phyloP scores from a whole-genome alignment of 2,113 vertebrate species.

The Rafetus swinhoei region DNA sequence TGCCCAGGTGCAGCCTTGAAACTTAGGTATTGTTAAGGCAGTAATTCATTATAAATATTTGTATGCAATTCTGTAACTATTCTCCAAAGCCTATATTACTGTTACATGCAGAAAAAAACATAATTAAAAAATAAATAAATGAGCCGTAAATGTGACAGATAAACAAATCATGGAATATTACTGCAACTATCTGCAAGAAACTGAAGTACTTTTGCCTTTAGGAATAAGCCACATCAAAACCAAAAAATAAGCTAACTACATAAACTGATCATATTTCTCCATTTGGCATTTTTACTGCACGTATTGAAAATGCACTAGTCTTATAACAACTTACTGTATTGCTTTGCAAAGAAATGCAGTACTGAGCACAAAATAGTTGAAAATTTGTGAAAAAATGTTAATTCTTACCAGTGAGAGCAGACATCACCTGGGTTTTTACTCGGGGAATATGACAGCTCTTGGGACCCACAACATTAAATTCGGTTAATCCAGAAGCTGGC shows the following conservation, averaged over 20 bases:
- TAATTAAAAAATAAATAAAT: not conserved
- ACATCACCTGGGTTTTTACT: not conserved
- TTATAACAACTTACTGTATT: accelerated
- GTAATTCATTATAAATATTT: not conserved
- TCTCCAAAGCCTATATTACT: not conserved
- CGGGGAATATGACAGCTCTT: not conserved
- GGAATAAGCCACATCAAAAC: not conserved
- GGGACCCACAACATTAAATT: not conserved
- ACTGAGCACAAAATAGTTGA: not conserved
- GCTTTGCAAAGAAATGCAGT: accelerated
- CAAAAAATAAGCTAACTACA: not conserved
- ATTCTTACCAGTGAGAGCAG: conserved; percentile 55
- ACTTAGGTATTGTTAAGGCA: not conserved
- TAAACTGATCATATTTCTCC: not conserved
- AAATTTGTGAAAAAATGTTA: not conserved
- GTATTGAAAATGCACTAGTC: not conserved
- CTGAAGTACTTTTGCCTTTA: not conserved
- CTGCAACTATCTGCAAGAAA: not conserved
- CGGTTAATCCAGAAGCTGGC: conserved; percentile 60
- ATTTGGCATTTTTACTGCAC: accelerated
- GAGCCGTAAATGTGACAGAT: accelerated
- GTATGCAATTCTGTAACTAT: not conserved
- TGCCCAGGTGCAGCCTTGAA: not conserved
- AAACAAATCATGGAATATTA: not conserved
- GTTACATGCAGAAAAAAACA: not conserved